Conservation (phyloP, 2,113 vertebrate genomes). For the Menidia beryllina region DNA sequence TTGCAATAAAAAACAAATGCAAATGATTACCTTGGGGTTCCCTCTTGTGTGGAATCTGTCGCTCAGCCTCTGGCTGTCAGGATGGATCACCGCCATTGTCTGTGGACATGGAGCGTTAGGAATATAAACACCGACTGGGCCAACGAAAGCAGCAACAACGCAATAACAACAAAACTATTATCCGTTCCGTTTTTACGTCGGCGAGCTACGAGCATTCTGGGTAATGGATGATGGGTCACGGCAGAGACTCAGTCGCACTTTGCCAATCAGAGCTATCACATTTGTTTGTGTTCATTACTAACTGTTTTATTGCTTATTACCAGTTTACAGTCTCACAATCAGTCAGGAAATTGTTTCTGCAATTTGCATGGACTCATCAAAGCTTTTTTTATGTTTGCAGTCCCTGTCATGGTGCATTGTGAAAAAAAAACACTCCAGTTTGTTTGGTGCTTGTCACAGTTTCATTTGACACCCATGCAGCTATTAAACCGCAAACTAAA, state of each 20-base stretch:
- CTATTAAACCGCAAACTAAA: too few species aligned
- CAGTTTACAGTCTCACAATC: slow-evolving; percentile 8
- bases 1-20: slow-evolving; percentile 83
- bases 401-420: neutral
- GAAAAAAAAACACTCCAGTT: neutral
- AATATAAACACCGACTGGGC: slow-evolving; percentile 77
- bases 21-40: slow-evolving; percentile 83
- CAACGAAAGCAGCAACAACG: slow-evolving; percentile 66
- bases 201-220: slow-evolving; percentile 44
- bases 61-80: slow-evolving; percentile 74
- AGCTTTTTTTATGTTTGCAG: neutral
- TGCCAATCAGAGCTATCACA: slow-evolving; percentile 29
- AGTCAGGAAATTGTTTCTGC: neutral
- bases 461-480: neutral
- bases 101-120: slow-evolving; percentile 65
- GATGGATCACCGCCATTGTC: slow-evolving; percentile 78
- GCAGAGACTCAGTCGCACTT: slow-evolving; percentile 25
- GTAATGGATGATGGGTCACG: slow-evolving; percentile 41
- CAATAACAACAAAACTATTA: slow-evolving; percentile 75
- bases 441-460: neutral
- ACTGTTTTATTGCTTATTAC: slow-evolving; percentile 23
- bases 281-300: slow-evolving; percentile 19
- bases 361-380: neutral
- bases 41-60: slow-evolving; percentile 77
- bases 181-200: slow-evolving; percentile 43